Conservation (phyloP, 2,888 invertebrate genomes). For the Apantesis nais region DNA sequence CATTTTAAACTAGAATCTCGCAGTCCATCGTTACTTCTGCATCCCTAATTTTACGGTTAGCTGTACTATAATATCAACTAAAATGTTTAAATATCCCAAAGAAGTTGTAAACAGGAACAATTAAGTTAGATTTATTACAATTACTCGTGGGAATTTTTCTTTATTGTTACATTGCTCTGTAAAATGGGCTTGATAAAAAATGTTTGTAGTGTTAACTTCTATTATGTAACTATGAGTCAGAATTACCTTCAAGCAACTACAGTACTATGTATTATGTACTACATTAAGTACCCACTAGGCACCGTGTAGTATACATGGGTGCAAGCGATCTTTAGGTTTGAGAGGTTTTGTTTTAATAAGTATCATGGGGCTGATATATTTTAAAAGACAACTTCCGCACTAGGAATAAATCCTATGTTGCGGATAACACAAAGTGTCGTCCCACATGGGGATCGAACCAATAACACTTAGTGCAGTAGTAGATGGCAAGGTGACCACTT, state of each 20-base stretch:
- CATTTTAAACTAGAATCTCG: not conserved
- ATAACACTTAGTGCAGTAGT: too few species aligned
- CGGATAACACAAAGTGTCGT: too few species aligned
- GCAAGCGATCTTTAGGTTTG: too few species aligned
- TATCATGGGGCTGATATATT: too few species aligned
- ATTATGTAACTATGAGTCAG: conserved; percentile 1
- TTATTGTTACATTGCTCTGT: conserved; percentile 13
- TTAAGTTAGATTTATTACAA: conserved; percentile 16
- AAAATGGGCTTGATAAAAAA: conserved; percentile 3
- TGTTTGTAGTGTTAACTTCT: conserved; percentile 4
- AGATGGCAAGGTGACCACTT: too few species aligned
- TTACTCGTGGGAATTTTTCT: conserved; percentile 18
- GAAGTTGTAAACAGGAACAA: conserved; percentile 9
- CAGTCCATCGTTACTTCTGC: not conserved
- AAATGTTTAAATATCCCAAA: conserved; percentile 15
- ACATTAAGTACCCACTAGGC: not conserved
- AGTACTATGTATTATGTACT: conserved; percentile 1
- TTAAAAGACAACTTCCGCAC: too few species aligned
- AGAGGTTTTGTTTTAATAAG: too few species aligned
- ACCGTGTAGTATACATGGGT: not conserved
- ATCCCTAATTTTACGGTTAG: not conserved
- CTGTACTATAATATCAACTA: not conserved
- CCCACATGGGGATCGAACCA: too few species aligned
- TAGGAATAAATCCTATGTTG: too few species aligned
- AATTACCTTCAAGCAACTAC: conserved; percentile 3